phyloP scores from a whole-genome alignment of 1,140 invertebrate species.

The Drosophila ironensis region DNA sequence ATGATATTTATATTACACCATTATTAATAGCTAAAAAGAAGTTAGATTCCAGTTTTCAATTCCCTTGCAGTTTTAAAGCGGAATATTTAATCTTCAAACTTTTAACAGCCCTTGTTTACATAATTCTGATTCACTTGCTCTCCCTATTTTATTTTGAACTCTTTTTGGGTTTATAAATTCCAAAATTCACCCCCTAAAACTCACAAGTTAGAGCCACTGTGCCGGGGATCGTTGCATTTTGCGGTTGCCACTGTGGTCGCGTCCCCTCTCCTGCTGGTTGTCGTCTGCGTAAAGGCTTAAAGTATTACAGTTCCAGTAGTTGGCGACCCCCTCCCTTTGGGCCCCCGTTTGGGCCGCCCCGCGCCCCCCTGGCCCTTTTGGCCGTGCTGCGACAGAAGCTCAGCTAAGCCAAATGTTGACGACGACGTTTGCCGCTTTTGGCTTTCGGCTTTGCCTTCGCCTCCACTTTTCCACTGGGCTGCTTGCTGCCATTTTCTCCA shows the following conservation, averaged over 20 bases:
- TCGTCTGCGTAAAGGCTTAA: slow-evolving; percentile 76
- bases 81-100: too few relatives aligned
- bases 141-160: background rate
- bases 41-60: too few relatives aligned
- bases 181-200: too few relatives aligned
- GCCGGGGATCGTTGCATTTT: slow-evolving; percentile 65
- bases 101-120: too few relatives aligned
- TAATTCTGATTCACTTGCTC: too few relatives aligned
- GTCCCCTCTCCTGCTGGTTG: slow-evolving; percentile 48
- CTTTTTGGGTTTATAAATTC: background rate
- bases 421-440: slow-evolving; percentile 61
- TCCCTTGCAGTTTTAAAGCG: too few relatives aligned
- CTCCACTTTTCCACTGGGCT: slow-evolving; percentile 46
- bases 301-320: slow-evolving; percentile 76
- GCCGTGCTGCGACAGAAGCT: slow-evolving; percentile 22
- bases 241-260: slow-evolving; percentile 69
- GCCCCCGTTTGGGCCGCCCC: background rate
- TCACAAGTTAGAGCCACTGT: too few relatives aligned
- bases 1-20: too few relatives aligned
- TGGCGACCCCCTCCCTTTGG: background rate
- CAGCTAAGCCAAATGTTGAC: slow-evolving; percentile 77
- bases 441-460: slow-evolving; percentile 62
- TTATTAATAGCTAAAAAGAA: too few relatives aligned
- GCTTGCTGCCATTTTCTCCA: slow-evolving; percentile 6
- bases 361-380: background rate